Evolutionary conservation across 2,113 vertebrate species (phyloP), one percentile per base, ranked within the genome.

Genomic region (Procavia capensis): DNA sequence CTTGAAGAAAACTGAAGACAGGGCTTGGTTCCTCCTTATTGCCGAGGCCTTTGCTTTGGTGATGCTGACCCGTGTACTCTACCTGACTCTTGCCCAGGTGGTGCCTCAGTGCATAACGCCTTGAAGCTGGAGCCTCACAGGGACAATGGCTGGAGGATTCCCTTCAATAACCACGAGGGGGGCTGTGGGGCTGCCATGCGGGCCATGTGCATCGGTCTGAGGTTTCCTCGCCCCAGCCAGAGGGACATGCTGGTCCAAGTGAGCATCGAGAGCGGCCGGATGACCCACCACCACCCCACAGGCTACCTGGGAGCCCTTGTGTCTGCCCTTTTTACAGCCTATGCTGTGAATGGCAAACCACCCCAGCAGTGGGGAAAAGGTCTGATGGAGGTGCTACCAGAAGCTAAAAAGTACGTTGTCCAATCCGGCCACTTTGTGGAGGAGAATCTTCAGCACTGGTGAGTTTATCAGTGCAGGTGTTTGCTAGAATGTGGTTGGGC

Each of bases 251-350:
- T 99, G 96, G 66, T 99, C 10, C 66, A 95, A 31, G 98, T 99
- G 95, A 99, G 99, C 97, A 97, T 99, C 0, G 99, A 99, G 97
- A 99, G 99, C 0, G 99, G 99, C 3, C 98, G 99, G 19, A 99
- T 99, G 99, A 99, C 99, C 81, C 99, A 99, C 84, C 99, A 99
- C 95, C 98, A 99, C 27, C 99, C 99, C 36, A 99, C 99, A 0
- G 99, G 99, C 70, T 99, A 99, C 97, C 98, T 99, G 93, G 99
- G 99, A 0, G 97, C 98, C 61, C 86, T 99, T 47, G 98, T 90
- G 3, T 98, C 99, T 0, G 99, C 99, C 8, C 98, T 99, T 61
- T 99, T 99, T 93, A 98, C 98, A 0, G 97, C 98, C 1, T 98
- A 98, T 0, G 99, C 99, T 0, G 97, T 99, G 80, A 98, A 98